Evolutionary conservation across 2,113 vertebrate species (phyloP), one percentile per base, ranked within the genome.

Genomic region (Dolichotis patagonum): DNA sequence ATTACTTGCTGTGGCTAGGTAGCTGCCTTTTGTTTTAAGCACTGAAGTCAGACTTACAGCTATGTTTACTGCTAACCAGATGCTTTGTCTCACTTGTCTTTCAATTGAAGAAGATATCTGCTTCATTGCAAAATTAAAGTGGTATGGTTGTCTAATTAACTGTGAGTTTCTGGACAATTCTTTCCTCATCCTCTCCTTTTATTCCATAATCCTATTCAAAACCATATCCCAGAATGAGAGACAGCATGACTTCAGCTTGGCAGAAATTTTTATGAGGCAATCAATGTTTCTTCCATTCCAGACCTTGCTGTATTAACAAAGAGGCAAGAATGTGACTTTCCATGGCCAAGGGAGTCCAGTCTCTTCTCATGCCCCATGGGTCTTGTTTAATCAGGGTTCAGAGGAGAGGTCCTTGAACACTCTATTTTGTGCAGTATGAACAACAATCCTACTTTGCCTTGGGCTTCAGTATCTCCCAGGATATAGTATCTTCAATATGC

Each of bases 131-230:
- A 97, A 97, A 95, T 96, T 91, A 93, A 96, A 88, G 96, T 67
- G 63, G 80, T 90, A 82, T 73, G 63, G 54, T 49, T 94, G 96
- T 96, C 96, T 97, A 97, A 97, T 97, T 98, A 97, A 75, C 85
- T 82, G 35, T 56, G 54, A 97, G 71, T 46, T 85, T 96, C n/a
- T 78, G 82, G 54, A 85, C 20, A 85, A 96, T 96, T 98, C 77
- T 96, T 97, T 92, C 87, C 94, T 22, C 78, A 6, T 93, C 84
- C 93, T 95, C 56, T 92, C 46, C 52, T 97, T 95, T 95, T 92
- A 91, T 96, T 94, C 91, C 49, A 58, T 96, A 93, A 95, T 96
- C 93, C 73, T 89, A 58, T 96, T 96, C 88, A 93, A 84, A 95
- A 77, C 86, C 86, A 87, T 84, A 91, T 62, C 83, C n/a, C 89